phyloP scores from a whole-genome alignment of 2,797 vertebrate species.

The Astyanax mexicanus region DNA sequence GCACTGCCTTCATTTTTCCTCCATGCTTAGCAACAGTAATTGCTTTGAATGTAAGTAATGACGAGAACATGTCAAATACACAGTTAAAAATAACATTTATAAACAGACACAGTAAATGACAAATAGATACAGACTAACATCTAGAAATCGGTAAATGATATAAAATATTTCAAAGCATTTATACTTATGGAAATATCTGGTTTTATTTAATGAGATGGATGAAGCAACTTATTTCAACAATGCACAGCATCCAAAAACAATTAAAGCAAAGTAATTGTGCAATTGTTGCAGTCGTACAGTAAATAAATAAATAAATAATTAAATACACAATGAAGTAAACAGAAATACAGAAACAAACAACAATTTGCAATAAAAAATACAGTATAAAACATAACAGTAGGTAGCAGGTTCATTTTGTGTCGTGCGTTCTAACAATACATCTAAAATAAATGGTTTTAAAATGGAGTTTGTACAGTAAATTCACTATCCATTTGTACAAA shows the following conservation, averaged over 20 bases:
- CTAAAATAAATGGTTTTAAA: slow-evolving; percentile 81
- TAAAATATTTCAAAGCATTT: slow-evolving; percentile 79
- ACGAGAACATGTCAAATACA: slow-evolving; percentile 73
- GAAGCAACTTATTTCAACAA: slow-evolving; percentile 68
- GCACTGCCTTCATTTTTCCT: slow-evolving; percentile 73
- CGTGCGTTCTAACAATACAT: slow-evolving; percentile 83
- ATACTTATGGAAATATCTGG: slow-evolving; percentile 80
- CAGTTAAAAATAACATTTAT: slow-evolving; percentile 74
- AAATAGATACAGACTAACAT: slow-evolving; percentile 77
- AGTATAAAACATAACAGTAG: slow-evolving; percentile 57
- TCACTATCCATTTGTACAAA: slow-evolving; percentile 81
- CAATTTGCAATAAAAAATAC: slow-evolving; percentile 56
- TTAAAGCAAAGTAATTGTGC: slow-evolving; percentile 63
- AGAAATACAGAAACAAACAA: slow-evolving; percentile 65
- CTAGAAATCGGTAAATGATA: slow-evolving; percentile 82
- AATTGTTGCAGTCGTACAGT: slow-evolving; percentile 51
- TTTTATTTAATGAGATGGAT: slow-evolving; percentile 78
- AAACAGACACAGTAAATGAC: slow-evolving; percentile 69
- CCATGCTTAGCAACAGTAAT: slow-evolving; percentile 80
- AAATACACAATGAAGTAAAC: slow-evolving; percentile 55
- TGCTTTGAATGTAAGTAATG: slow-evolving; percentile 72
- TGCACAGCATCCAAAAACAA: slow-evolving; percentile 64
- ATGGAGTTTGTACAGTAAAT: slow-evolving; percentile 71
- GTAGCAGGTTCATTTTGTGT: slow-evolving; percentile 68
- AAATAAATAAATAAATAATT: slow-evolving; percentile 53